Evolutionary conservation across 2,888 invertebrate genomes (phyloP).

Genomic region (Palloptera scutellata): DNA sequence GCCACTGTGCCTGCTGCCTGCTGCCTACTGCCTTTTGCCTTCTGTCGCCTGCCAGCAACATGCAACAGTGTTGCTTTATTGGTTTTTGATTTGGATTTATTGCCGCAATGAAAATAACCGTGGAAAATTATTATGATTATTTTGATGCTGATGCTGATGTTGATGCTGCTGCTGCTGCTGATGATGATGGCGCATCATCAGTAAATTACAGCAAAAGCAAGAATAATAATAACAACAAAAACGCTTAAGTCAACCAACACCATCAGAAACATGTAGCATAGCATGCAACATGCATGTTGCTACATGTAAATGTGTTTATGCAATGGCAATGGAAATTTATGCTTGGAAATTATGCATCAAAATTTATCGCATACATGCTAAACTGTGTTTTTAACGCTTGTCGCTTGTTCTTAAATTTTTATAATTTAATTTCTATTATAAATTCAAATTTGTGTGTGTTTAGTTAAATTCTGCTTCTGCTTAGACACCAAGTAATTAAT

Average conservation of each 20-base stretch:
- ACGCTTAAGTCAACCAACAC: neutral
- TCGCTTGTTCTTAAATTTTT: too few relatives aligned
- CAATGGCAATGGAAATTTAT: too few relatives aligned
- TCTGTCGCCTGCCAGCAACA: constrained; percentile 5
- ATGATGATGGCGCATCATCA: constrained; percentile 12
- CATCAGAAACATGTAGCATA: neutral
- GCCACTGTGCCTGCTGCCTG: too few relatives aligned
- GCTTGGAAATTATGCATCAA: too few relatives aligned
- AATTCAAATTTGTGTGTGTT: too few relatives aligned
- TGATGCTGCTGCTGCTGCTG: constrained; percentile 23
- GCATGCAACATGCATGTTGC: too few relatives aligned
- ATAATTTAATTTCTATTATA: too few relatives aligned
- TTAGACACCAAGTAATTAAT: neutral
- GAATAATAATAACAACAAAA: neutral
- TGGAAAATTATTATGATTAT: constrained; percentile 46
- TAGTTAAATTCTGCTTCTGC: neutral
- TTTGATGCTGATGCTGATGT: constrained; percentile 22
- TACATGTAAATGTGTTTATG: too few relatives aligned
- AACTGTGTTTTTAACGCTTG: too few relatives aligned
- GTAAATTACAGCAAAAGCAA: neutral
- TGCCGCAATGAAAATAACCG: constrained; percentile 45
- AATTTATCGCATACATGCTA: too few relatives aligned
- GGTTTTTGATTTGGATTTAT: constrained; percentile 47
- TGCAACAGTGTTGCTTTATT: constrained; percentile 43
- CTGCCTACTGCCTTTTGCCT: too few relatives aligned